Percentiles rank a stretch among this genome's conserved stretches.
phyloP scores from a whole-genome alignment of 2,797 vertebrate species.

The Anisognathus igniventris region DNA sequence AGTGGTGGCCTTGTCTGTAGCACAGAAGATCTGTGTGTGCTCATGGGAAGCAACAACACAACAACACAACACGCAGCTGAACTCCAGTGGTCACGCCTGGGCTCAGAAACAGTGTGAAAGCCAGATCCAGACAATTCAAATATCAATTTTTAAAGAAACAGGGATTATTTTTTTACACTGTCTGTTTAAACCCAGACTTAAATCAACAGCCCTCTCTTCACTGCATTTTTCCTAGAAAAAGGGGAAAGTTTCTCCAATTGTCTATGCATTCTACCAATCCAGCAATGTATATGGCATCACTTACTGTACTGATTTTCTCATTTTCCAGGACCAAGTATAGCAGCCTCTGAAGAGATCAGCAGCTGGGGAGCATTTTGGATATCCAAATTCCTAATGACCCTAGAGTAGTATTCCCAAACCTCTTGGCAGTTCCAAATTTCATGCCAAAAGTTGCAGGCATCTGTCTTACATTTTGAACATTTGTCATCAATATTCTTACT shows the following conservation, averaged over 20 bases:
- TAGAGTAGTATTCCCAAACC: constrained; percentile 53
- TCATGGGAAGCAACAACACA: not conserved
- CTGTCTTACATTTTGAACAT: constrained; percentile 69
- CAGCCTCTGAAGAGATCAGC: constrained; percentile 48
- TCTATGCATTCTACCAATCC: not conserved
- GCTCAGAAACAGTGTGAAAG: not conserved
- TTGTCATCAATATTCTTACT: constrained; percentile 69
- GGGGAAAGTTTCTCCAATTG: not conserved
- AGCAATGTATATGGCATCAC: not conserved
- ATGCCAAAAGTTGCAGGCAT: constrained; percentile 66
- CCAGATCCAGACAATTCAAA: not conserved
- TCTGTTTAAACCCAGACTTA: not conserved
- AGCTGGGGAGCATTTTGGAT: constrained; percentile 63
- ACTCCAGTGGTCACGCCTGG: not conserved
- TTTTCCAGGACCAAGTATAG: constrained; percentile 35
- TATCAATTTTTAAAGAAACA: not conserved
- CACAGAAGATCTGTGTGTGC: not conserved
- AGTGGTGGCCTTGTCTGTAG: not conserved
- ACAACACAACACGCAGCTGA: fast-evolving
- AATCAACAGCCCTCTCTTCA: not conserved
- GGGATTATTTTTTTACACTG: not conserved
- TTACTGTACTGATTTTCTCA: constrained; percentile 12
- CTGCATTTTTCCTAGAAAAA: not conserved
- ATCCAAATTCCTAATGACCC: constrained; percentile 62
- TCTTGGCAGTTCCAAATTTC: constrained; percentile 66